A percentile compares a stretch with the other conserved stretches of the same genome.
These are phyloP conservation scores for Calyptommatus sinebrachiatus DNA, from an alignment of 2,113 vertebrate genomes.

Conservation along the genomic window DNA sequence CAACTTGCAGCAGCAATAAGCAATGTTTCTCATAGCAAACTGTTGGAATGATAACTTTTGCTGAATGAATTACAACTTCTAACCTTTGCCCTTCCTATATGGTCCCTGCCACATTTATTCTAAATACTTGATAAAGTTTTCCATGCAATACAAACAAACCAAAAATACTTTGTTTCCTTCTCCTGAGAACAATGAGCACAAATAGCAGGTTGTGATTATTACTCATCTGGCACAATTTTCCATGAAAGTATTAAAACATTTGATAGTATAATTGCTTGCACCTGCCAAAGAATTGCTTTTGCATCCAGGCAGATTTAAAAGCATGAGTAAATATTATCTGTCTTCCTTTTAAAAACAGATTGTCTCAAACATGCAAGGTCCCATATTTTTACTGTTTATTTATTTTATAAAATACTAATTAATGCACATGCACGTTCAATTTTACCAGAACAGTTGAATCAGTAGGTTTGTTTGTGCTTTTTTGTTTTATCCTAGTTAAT, in stretches of 20 bases:
- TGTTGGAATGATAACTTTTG: conserved; percentile 44
- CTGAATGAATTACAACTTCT: conserved; percentile 33
- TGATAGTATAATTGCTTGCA: conserved; percentile 28
- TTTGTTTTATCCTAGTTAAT: background rate
- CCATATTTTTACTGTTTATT: background rate
- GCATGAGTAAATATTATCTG: background rate
- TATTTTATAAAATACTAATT: background rate
- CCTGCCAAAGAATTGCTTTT: conserved; percentile 21
- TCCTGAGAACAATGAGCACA: background rate
- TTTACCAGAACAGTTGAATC: background rate
- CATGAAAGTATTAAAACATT: conserved; percentile 22
- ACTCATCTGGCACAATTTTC: conserved; percentile 4
- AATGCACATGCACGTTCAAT: background rate
- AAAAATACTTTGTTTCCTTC: background rate
- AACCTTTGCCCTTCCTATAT: conserved; percentile 18
- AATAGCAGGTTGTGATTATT: background rate
- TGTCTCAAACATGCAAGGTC: background rate
- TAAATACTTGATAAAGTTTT: background rate
- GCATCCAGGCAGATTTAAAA: background rate
- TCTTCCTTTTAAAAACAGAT: background rate
- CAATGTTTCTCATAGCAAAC: conserved; percentile 39
- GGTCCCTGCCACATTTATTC: background rate
- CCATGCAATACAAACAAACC: background rate
- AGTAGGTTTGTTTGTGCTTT: background rate
- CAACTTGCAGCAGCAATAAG: conserved; percentile 51